Conservation (phyloP, 2,113 vertebrate species). For the Opisthocomus hoazin region DNA sequence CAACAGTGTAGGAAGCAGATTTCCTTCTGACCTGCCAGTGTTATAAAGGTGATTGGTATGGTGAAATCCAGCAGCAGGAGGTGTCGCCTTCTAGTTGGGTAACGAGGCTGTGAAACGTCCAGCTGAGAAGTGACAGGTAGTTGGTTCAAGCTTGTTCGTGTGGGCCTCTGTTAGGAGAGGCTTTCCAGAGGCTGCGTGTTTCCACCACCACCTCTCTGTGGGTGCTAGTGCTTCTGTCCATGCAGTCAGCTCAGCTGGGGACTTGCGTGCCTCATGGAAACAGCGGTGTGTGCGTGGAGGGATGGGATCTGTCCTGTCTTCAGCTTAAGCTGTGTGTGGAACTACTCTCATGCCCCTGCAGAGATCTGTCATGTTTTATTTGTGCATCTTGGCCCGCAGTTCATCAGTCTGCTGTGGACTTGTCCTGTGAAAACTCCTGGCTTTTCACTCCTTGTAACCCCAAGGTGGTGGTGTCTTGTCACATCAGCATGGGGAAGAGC, state of each 20-base stretch:
- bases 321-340: neutral
- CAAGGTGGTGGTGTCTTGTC: neutral
- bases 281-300: neutral
- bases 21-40: neutral
- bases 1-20: neutral
- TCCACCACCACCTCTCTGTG: neutral
- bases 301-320: neutral
- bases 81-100: neutral
- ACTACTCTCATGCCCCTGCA: neutral
- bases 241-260: neutral
- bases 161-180: neutral
- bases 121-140: neutral
- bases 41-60: neutral
- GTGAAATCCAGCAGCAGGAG: neutral
- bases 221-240: fast-evolving
- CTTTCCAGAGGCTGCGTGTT: neutral
- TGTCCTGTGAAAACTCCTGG: neutral
- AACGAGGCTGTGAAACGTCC: neutral
- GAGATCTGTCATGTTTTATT: neutral
- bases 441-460: neutral
- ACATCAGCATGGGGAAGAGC: neutral
- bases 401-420: neutral
- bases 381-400: neutral
- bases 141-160: neutral
- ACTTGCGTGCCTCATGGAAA: neutral